Base-by-base conservation (phyloP, 2,888 invertebrate genomes). In the Drosophila planitibia region DNA sequence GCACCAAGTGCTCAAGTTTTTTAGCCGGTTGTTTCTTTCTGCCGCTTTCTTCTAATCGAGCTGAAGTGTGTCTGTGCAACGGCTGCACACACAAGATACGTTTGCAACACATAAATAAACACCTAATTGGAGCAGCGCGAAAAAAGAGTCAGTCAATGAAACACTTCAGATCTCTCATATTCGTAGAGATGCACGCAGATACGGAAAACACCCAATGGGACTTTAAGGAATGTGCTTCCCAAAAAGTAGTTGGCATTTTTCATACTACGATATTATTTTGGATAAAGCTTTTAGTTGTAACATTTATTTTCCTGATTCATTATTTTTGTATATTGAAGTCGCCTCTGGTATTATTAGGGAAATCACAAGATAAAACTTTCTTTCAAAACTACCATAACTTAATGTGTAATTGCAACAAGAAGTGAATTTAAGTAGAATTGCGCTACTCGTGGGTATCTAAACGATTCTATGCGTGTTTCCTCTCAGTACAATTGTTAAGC, bases 61-160 rank as follows among this genome's bases (percentile, higher is more conserved):
- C 53, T 44, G 32, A 44, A 47, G 57, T 57, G 16, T 54, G 41
- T n/a, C 30, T 33, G 51, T 44, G 35, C 57, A 57, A 28, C 51
- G 55, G 62, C 49, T 68, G 58, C 75, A 58, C 53, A 58, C 44
- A 68, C 51, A 30, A 58, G 39, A 52, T 41, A 51, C 55, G 62
- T 70, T 70, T 70, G 70, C 55, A 63, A 71, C 39, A 62, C 71
- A 71, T 30, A 62, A 54, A 41, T 62, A 70, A 70, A 52, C 71
- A 71, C 37, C 66, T 61, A 78, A 79, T 66, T 78, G 71, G 80
- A 78, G 80, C 75, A 70, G 57, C 70, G 62, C 57, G 39, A 69
- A 68, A 68, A 68, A 69, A 58, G 70, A 57, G 39, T 41, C 70
- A 70, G 55, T 71, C 63, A 70, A 71, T 70, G 71, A 70, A 53